A percentile compares a stretch with the other conserved stretches of the same genome.
Conservation (phyloP, 1,140 invertebrate species). For the Sinonovacula constricta region DNA sequence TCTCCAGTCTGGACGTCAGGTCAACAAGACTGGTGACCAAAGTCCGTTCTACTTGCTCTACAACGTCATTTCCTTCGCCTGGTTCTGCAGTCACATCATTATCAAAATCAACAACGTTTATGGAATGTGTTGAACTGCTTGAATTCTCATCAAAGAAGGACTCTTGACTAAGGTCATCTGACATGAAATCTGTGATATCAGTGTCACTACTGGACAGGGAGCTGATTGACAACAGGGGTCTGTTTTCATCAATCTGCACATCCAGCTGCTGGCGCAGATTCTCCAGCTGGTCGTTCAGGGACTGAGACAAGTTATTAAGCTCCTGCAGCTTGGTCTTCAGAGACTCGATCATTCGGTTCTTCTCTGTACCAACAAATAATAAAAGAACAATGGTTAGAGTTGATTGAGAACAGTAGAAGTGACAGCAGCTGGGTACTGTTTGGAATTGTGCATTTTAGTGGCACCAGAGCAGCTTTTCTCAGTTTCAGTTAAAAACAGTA, state of each 20-base stretch:
- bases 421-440: too few species aligned
- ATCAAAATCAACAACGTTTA: not conserved
- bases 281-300: slow-evolving; percentile 46
- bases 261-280: slow-evolving; percentile 36
- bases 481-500: too few species aligned
- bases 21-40: slow-evolving; percentile 41
- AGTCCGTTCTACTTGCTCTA: slow-evolving; percentile 40
- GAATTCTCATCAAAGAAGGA: slow-evolving; percentile 6
- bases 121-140: slow-evolving; percentile 20
- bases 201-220: slow-evolving; percentile 12
- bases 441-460: too few species aligned
- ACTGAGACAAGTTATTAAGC: slow-evolving; percentile 45
- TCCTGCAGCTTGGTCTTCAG: slow-evolving; percentile 43
- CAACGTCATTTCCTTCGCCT: slow-evolving; percentile 32
- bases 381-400: too few species aligned
- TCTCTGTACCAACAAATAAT: slow-evolving; percentile 50
- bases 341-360: slow-evolving; percentile 45
- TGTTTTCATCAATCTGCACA: slow-evolving; percentile 41
- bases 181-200: slow-evolving; percentile 39
- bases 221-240: not conserved
- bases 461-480: too few species aligned
- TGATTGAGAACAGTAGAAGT: too few species aligned
- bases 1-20: slow-evolving; percentile 36
- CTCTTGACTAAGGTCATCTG: slow-evolving; percentile 24
- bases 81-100: not conserved